Evolutionary conservation across 2,888 invertebrate species (phyloP).

Genomic region (Blera fallax): DNA sequence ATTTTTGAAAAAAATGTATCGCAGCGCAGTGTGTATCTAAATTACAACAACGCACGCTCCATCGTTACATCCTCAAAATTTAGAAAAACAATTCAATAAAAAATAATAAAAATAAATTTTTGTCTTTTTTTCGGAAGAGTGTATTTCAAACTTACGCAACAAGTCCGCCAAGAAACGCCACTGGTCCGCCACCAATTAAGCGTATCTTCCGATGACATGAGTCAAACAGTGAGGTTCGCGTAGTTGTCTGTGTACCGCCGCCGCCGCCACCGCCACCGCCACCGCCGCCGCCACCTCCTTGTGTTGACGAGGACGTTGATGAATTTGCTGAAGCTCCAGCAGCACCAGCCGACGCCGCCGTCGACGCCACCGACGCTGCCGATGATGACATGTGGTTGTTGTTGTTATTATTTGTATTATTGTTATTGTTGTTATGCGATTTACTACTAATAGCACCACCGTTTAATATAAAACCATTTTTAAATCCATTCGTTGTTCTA

Average conservation of each 20-base stretch:
- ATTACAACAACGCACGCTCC: neutral
- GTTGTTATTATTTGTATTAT: conserved; percentile 59
- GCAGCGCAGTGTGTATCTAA: neutral
- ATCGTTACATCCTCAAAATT: neutral
- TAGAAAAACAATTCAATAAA: conserved; percentile 9
- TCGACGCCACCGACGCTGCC: conserved; percentile 45
- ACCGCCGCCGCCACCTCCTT: conserved; percentile 40
- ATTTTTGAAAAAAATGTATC: neutral
- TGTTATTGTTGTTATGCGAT: conserved; percentile 70
- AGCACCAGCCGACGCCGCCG: conserved; percentile 33
- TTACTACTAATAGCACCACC: conserved; percentile 68
- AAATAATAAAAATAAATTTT: too few species aligned
- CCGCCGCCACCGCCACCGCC: too few species aligned
- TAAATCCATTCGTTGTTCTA: conserved; percentile 67
- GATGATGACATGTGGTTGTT: conserved; percentile 67
- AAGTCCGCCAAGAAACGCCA: conserved; percentile 86
- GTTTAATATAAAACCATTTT: conserved; percentile 70
- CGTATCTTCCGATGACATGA: conserved; percentile 89
- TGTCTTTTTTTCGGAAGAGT: neutral
- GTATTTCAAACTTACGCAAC: conserved; percentile 85
- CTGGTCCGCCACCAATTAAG: conserved; percentile 86
- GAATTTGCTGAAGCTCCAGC: conserved; percentile 61
- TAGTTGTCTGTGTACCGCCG: conserved; percentile 78
- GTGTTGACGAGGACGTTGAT: conserved; percentile 58
- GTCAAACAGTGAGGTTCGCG: conserved; percentile 86